Percentiles rank a stretch among this genome's conserved stretches.
Evolutionary conservation across 2,113 vertebrate genomes (phyloP).

Genomic region (Ursus arctos): DNA sequence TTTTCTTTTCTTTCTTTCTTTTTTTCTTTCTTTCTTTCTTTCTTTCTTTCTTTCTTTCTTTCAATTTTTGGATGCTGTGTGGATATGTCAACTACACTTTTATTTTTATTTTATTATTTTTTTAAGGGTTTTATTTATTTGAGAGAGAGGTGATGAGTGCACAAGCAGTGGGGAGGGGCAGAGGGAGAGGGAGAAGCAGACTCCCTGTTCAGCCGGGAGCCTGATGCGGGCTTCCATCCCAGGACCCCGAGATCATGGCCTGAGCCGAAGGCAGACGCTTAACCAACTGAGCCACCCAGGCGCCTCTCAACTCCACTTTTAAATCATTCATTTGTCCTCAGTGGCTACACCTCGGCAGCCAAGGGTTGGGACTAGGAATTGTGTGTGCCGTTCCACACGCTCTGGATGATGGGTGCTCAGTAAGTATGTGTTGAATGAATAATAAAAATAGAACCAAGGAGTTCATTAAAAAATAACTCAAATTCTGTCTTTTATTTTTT

Average conservation of each 20-base stretch:
- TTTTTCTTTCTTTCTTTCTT: background rate
- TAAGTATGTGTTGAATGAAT: background rate
- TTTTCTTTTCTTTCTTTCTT: background rate
- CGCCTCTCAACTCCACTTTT: background rate
- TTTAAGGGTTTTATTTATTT: background rate
- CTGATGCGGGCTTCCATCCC: rapidly evolving
- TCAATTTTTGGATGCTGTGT: background rate
- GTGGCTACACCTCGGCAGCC: background rate
- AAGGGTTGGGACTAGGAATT: background rate
- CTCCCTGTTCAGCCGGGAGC: background rate
- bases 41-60: background rate
- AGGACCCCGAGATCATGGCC: background rate
- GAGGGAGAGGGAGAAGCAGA: background rate
- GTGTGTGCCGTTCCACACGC: background rate
- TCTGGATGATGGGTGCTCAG: background rate
- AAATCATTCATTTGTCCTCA: background rate
- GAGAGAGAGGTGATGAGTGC: background rate
- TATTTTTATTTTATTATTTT: background rate
- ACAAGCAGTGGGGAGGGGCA: background rate
- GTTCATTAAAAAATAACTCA: background rate
- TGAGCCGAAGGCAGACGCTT: background rate
- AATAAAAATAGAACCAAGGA: background rate
- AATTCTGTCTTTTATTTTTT: background rate
- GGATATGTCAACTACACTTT: background rate
- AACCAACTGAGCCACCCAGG: background rate